Evolutionary conservation across 1,140 invertebrate genomes (phyloP).

Genomic region (Penaeus chinensis): DNA sequence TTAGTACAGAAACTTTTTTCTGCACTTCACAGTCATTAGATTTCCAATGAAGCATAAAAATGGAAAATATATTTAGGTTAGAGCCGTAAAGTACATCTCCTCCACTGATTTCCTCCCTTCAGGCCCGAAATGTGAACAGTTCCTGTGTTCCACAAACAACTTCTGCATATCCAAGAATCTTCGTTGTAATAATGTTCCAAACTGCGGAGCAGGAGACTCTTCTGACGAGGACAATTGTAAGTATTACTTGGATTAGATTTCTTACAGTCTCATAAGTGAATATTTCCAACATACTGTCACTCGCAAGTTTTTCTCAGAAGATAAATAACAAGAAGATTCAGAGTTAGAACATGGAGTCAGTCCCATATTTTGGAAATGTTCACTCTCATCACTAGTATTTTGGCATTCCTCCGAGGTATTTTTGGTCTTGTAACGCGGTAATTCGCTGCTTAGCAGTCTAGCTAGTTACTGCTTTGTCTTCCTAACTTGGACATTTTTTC

Average conservation of each 20-base stretch:
- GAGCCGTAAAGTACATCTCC: slow-evolving; percentile 43
- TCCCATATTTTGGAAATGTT: too few species aligned
- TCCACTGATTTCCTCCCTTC: slow-evolving; percentile 30
- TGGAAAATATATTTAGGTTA: slow-evolving; percentile 33
- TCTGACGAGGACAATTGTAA: slow-evolving; percentile 87
- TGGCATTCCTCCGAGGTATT: too few species aligned
- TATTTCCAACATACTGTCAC: neutral
- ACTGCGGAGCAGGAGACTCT: slow-evolving; percentile 82
- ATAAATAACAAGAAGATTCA: neutral
- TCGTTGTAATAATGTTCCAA: slow-evolving; percentile 81
- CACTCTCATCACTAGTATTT: too few species aligned
- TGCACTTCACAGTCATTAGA: slow-evolving; percentile 6
- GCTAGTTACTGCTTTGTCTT: too few species aligned
- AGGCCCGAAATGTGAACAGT: slow-evolving; percentile 72
- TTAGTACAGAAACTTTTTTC: slow-evolving; percentile 1
- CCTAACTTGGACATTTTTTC: too few species aligned
- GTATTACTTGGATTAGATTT: slow-evolving; percentile 62
- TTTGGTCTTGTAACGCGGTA: too few species aligned
- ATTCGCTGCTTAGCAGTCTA: too few species aligned
- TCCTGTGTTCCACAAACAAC: slow-evolving; percentile 76
- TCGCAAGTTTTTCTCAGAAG: neutral
- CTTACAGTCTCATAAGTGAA: neutral
- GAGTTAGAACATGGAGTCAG: too few species aligned
- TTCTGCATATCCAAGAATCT: slow-evolving; percentile 85
- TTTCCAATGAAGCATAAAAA: slow-evolving; percentile 31